Evolutionary conservation across 2,113 vertebrate species (phyloP), one percentile per base, ranked within the genome.

Genomic region (Thomomys bottae): DNA sequence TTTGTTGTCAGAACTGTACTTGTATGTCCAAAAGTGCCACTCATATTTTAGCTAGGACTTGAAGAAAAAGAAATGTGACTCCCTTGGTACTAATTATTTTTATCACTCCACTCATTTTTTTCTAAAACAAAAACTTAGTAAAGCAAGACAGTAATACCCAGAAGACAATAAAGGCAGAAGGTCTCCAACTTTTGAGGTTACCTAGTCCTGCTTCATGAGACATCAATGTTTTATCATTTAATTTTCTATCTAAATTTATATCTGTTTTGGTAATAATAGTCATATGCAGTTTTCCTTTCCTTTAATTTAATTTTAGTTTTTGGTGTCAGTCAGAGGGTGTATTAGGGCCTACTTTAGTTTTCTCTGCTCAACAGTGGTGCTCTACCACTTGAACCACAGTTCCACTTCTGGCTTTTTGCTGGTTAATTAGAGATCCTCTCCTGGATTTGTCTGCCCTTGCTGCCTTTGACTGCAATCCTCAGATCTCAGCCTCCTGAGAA

Each of bases 51-150:
- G 6, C n/a, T 20, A 36, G 5, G 5, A 88, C 40, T 83, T 88
- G 79, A 79, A 86, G 61, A 88, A 90, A 68, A 67, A 79, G 20
- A 92, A 75, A 92, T 75, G 76, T 90, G 67, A 63, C 34, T 92
- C 72, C 14, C 5, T 87, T 81, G 18, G 1, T 82, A 66, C 20
- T 34, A 68, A 81, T 15, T 4, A 10, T 92, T 66, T 80, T 72
- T 10, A 28, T 26, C 81, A 2, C 8, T 59, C 6, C 57, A 36
- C 24, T 88, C 1, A 57, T 88, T 76, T 84, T 18, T 4, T 68
- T 81, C 86, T 18, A 92, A 92, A 83, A 86, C 38, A 63, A 76
- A 38, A 87, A 75, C 40, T 93, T 88, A 67, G 79, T 83, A 59
- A 72, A 89, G 28, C 66, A 80, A 79, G 75, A 87, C 73, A 91